phyloP scores from a whole-genome alignment of 2,113 vertebrate genomes.

The Microtus pennsylvanicus region DNA sequence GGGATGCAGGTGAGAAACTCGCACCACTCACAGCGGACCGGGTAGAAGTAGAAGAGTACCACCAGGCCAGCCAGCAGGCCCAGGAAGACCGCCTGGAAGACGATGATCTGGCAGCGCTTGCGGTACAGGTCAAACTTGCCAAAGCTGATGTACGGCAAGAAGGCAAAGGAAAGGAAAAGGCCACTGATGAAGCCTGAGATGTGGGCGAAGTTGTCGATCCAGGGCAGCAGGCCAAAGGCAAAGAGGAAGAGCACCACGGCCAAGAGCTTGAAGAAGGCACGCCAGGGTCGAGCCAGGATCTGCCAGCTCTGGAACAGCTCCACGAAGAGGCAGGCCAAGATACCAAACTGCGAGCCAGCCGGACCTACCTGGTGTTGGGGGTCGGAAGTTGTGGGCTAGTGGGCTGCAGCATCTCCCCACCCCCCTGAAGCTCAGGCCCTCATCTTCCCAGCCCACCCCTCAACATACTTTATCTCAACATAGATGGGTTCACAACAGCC shows the following conservation, averaged over 20 bases:
- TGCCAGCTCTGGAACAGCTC: constrained; percentile 99
- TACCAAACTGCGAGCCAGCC: constrained; percentile 98
- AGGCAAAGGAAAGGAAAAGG: constrained; percentile 98
- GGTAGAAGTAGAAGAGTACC: constrained; percentile 97
- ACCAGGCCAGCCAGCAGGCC: constrained; percentile 97
- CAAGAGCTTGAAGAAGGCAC: constrained; percentile 96
- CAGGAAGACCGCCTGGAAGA: constrained; percentile 95
- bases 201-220: constrained; percentile 99
- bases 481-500: accelerated
- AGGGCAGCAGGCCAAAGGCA: constrained; percentile 97
- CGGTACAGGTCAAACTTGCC: constrained; percentile 98
- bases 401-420: too few species aligned
- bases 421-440: neutral
- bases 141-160: constrained; percentile 99
- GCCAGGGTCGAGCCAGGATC: constrained; percentile 97
- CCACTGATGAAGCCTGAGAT: constrained; percentile 97
- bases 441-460: neutral
- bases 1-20: constrained; percentile 99
- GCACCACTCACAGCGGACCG: constrained; percentile 97
- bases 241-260: constrained; percentile 98
- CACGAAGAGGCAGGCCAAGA: constrained; percentile 98
- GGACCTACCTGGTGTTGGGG: constrained; percentile 93
- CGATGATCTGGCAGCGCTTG: constrained; percentile 97
- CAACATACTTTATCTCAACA: accelerated
- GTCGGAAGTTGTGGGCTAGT: neutral